Conservation (phyloP, 2,888 invertebrate species). For the Pseudoips prasinana region DNA sequence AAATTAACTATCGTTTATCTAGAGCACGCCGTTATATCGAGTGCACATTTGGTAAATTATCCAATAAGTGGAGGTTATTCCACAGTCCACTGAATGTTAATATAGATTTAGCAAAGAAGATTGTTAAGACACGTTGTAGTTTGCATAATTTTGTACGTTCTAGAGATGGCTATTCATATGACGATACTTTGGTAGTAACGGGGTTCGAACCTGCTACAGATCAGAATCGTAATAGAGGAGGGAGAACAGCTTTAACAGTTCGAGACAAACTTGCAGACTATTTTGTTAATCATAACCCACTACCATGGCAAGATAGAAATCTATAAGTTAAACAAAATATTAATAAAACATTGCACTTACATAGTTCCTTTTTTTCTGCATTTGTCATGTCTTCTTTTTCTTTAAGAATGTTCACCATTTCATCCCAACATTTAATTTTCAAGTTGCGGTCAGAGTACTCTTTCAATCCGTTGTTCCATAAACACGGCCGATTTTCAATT, state of each 20-base stretch:
- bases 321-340: too few species aligned
- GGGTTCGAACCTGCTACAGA: slow-evolving; percentile 8
- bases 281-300: too few species aligned
- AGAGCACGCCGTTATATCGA: slow-evolving; percentile 5
- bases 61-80: slow-evolving; percentile 1
- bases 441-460: slow-evolving; percentile 5
- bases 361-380: slow-evolving; percentile 6
- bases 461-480: slow-evolving; percentile 5
- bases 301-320: slow-evolving; percentile 5
- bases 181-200: slow-evolving; percentile 11
- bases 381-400: slow-evolving; percentile 5
- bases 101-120: slow-evolving; percentile 1
- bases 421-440: slow-evolving; percentile 7
- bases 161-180: slow-evolving; percentile 11
- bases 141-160: slow-evolving; percentile 6
- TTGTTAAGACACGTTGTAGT: slow-evolving; percentile 2
- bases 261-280: slow-evolving; percentile 9
- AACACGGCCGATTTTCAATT: slow-evolving; percentile 6
- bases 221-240: too few species aligned
- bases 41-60: slow-evolving; percentile 2
- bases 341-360: slow-evolving; percentile 6
- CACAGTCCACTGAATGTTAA: slow-evolving; percentile 1
- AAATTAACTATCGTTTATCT: slow-evolving; percentile 6
- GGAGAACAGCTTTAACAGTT: too few species aligned
- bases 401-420: slow-evolving; percentile 8